Evolutionary conservation across 2,888 invertebrate species (phyloP).

Genomic region (Hypomecis punctinalis): DNA sequence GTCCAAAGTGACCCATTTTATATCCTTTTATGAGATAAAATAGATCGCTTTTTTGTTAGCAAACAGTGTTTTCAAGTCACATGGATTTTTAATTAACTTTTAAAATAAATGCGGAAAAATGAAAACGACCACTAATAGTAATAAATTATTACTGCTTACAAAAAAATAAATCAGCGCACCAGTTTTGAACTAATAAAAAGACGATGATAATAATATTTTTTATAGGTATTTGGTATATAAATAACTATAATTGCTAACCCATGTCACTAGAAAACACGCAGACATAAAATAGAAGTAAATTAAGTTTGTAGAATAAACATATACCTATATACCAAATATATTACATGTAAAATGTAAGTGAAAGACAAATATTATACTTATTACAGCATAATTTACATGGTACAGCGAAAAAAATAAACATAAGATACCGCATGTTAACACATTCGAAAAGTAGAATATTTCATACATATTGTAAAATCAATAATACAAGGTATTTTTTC

Average conservation of each 20-base stretch:
- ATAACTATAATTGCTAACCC: not conserved
- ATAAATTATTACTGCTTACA: too few relatives aligned
- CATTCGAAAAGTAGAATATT: not conserved
- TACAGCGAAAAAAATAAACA: not conserved
- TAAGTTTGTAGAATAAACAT: not conserved
- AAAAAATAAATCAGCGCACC: too few relatives aligned
- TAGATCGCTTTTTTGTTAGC: not conserved
- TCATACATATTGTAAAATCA: too few relatives aligned
- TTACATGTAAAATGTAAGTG: not conserved
- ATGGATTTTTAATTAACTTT: not conserved
- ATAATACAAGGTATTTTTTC: too few relatives aligned
- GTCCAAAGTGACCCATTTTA: slow-evolving; percentile 2
- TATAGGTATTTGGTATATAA: not conserved
- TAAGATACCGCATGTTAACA: not conserved
- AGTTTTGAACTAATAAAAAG: not conserved
- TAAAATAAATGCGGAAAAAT: too few relatives aligned
- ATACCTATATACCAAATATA: not conserved
- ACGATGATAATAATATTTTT: not conserved
- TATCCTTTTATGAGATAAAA: not conserved
- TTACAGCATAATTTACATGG: not conserved
- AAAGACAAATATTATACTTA: not conserved
- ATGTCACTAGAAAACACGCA: slow-evolving; percentile 10
- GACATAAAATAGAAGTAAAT: slow-evolving; percentile 8
- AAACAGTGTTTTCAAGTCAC: slow-evolving; percentile 2
- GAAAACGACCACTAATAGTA: not conserved